Base-by-base conservation (phyloP, 2,797 vertebrate species). In the Adrianichthys oophorus region DNA sequence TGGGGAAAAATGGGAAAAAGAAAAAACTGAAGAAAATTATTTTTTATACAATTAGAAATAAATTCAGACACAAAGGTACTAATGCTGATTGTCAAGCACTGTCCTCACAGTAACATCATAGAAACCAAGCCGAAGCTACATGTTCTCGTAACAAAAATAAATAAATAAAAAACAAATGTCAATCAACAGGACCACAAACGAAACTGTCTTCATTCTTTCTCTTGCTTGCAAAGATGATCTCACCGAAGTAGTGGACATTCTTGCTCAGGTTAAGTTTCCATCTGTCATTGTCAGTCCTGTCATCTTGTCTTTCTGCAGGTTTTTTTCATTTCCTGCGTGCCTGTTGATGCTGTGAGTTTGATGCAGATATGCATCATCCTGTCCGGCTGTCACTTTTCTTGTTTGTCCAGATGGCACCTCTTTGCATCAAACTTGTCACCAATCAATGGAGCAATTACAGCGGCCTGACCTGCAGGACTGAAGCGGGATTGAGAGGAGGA, bases 391-490 rank as follows among this genome's bases (percentile, higher is more conserved):
- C 46, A 48, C 21, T 48, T 15, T 23, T 48, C 41, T 43, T 37
- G 47, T 48, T 48, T 48, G 47, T 48, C 47, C 47, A 48, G 47
- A 48, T 23, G 24, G 15, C 2, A 15, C 15, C 47, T 48, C 47
- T 24, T 48, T 48, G 47, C 47, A 48, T 48, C 47, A 48, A 23
- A 48, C 47, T 48, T 48, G 47, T 48, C 47, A 48, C 47, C 47
- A 48, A 48, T 48, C 47, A 48, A 48, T 48, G 47, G 21, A 48
- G 21, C 47, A 48, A 48, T 48, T 48, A 48, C 47, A 26, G 47
- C 47, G 16, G 23, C 47, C 21, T 48, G 47, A 48, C 47, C 47
- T 48, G 47, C 15, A 8, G 47, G 14, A 24, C 21, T 23, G 47
- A 1, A 7, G 46, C 13, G 18, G 46, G 21, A 48, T 16, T 48